Evolutionary conservation across 2,113 vertebrate genomes (phyloP).

Genomic region (Hylia prasina): DNA sequence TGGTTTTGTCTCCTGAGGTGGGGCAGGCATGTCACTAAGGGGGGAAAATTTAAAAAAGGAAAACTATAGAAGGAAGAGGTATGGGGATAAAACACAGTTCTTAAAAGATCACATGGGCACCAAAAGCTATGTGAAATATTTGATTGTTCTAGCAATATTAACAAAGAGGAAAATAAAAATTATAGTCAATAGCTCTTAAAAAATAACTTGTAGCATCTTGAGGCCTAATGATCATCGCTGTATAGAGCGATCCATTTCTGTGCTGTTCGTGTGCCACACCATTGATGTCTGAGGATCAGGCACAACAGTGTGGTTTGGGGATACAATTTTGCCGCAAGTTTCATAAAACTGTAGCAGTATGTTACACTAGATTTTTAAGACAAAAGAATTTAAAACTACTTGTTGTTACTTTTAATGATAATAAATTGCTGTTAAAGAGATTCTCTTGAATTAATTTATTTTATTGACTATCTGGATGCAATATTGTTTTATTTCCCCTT

Average conservation of each 20-base stretch:
- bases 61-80: neutral
- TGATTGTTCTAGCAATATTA: conserved; percentile 21
- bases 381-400: conserved; percentile 18
- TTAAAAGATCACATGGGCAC: neutral
- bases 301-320: neutral
- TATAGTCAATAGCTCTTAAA: neutral
- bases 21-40: fast-evolving
- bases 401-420: conserved; percentile 44
- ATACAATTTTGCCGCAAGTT: conserved; percentile 21
- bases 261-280: neutral
- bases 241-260: neutral
- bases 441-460: neutral
- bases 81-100: neutral
- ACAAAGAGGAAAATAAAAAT: neutral
- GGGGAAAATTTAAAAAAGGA: neutral
- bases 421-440: conserved; percentile 52
- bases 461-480: neutral
- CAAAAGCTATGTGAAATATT: neutral
- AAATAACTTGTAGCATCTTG: conserved; percentile 1
- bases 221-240: neutral
- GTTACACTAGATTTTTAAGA: conserved; percentile 42
- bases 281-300: neutral
- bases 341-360: conserved; percentile 19
- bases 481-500: neutral
- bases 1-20: neutral